phyloP scores from a whole-genome alignment of 1,140 invertebrate genomes.

The Dermatophagoides farinae region DNA sequence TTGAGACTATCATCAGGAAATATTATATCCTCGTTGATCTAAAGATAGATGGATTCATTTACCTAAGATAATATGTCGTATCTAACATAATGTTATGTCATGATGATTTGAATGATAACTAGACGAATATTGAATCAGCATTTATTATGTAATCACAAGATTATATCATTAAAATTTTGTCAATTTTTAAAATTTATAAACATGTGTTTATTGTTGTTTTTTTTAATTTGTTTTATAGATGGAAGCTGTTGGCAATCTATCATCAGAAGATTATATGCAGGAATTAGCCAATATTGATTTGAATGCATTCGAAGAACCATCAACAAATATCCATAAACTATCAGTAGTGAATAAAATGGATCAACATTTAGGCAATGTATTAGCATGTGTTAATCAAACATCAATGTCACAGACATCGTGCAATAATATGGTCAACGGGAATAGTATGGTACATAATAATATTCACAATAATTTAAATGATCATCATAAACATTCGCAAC shows the following conservation, averaged over 20 bases:
- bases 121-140: too few relatives aligned
- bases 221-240: background rate
- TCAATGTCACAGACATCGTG: background rate
- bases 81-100: too few relatives aligned
- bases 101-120: too few relatives aligned
- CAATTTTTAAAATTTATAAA: background rate
- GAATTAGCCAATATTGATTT: slow-evolving; percentile 8
- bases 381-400: background rate
- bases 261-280: slow-evolving; percentile 12
- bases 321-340: background rate
- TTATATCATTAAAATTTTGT: too few relatives aligned
- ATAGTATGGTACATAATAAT: background rate
- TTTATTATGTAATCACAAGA: too few relatives aligned
- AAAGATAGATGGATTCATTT: too few relatives aligned
- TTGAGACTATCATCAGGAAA: too few relatives aligned
- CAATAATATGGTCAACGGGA: background rate
- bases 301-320: slow-evolving; percentile 1
- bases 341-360: background rate
- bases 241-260: slow-evolving; percentile 12
- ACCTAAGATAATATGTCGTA: too few relatives aligned
- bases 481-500: background rate
- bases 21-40: too few relatives aligned
- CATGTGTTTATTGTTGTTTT: background rate
- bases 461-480: background rate
- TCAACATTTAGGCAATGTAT: background rate